Evolutionary conservation across 2,888 invertebrate genomes (phyloP).

Genomic region (Dasypogon diadema): DNA sequence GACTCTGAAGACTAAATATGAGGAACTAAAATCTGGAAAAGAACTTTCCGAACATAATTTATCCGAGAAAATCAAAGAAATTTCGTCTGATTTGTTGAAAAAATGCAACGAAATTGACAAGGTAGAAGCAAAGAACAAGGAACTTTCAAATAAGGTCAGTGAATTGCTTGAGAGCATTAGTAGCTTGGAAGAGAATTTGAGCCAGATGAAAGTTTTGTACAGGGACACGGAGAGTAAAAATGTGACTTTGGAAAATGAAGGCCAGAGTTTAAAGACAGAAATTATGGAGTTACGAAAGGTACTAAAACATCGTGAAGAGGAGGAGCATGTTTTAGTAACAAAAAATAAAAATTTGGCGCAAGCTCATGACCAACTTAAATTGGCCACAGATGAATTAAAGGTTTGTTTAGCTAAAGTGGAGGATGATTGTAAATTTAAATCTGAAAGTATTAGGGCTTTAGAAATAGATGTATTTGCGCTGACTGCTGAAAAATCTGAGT

Average conservation of each 20-base stretch:
- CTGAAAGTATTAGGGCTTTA: neutral
- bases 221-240: neutral
- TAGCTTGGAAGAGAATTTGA: neutral
- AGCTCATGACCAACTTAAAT: neutral
- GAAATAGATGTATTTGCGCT: neutral
- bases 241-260: neutral
- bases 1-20: slow-evolving; percentile 3
- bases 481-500: neutral
- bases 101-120: slow-evolving; percentile 29
- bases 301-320: slow-evolving; percentile 9
- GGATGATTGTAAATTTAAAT: neutral
- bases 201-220: neutral
- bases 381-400: neutral
- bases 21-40: slow-evolving; percentile 50
- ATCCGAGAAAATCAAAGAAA: neutral
- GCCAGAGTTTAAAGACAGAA: neutral
- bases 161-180: neutral
- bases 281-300: slow-evolving; percentile 4
- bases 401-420: slow-evolving; percentile 1
- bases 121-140: slow-evolving; percentile 44
- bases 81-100: neutral
- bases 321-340: neutral
- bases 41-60: slow-evolving; percentile 47
- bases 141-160: neutral
- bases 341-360: neutral